Conservation (phyloP, 2,113 vertebrate species). For the Pycnonotus jocosus region DNA sequence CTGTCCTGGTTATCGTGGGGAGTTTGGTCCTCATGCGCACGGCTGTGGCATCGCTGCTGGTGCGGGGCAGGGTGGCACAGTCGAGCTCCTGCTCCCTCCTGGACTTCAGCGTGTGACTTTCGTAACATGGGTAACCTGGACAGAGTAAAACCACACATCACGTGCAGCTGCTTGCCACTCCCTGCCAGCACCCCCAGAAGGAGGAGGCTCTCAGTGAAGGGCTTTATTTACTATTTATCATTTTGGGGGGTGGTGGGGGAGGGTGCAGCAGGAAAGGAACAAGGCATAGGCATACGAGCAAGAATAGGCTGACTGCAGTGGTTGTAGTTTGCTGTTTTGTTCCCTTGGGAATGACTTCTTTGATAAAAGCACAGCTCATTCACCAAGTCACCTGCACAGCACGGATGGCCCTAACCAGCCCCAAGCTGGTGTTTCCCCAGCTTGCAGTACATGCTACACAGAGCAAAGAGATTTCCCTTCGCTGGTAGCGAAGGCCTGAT, state of each 20-base stretch:
- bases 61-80: conserved; percentile 72
- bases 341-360: too few relatives aligned
- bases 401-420: accelerated
- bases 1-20: conserved; percentile 61
- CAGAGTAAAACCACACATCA: not conserved
- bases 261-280: too few relatives aligned
- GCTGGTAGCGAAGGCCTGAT: accelerated
- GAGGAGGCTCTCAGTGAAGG: not conserved
- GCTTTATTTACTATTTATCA: too few relatives aligned
- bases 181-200: not conserved
- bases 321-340: not conserved
- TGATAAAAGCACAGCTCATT: not conserved
- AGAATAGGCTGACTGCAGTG: accelerated
- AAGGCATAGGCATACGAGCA: accelerated
- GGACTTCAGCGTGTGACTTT: conserved; percentile 69
- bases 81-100: conserved; percentile 39
- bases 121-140: conserved; percentile 66
- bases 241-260: not conserved
- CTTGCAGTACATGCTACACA: accelerated
- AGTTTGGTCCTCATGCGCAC: conserved; percentile 70
- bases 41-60: conserved; percentile 72
- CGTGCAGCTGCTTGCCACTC: not conserved
- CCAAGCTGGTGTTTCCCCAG: accelerated
- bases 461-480: not conserved
- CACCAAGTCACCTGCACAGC: too few relatives aligned